Evolutionary conservation across 2,888 invertebrate species (phyloP).

Genomic region (Amphipoea lucens): DNA sequence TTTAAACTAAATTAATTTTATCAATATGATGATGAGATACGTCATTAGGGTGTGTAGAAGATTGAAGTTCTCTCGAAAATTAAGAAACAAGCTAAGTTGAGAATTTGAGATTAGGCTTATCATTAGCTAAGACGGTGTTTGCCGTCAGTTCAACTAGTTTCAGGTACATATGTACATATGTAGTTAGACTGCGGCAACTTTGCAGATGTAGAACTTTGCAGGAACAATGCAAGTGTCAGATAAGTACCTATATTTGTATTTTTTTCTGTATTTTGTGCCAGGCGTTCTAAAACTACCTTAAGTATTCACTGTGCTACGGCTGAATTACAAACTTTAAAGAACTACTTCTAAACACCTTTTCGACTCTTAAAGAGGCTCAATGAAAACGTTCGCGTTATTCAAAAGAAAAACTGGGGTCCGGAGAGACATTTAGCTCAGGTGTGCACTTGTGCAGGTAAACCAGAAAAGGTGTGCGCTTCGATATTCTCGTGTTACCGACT

Average conservation of each 20-base stretch:
- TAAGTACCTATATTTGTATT: neutral
- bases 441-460: conserved; percentile 36
- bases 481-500: neutral
- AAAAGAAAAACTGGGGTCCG: conserved; percentile 66
- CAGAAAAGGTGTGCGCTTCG: neutral
- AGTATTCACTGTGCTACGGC: neutral
- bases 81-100: conserved; percentile 23
- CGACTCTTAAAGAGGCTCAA: conserved; percentile 32
- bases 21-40: neutral
- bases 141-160: conserved; percentile 20
- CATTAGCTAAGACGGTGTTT: conserved; percentile 16
- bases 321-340: conserved; percentile 13
- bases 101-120: conserved; percentile 34
- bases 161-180: conserved; percentile 7
- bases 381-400: conserved; percentile 58
- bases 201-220: conserved; percentile 32
- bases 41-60: conserved; percentile 13
- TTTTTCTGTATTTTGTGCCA: neutral
- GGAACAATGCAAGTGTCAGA: conserved; percentile 8
- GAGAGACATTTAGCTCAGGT: conserved; percentile 61
- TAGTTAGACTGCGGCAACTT: conserved; percentile 38
- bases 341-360: conserved; percentile 45
- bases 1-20: neutral
- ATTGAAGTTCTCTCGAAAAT: conserved; percentile 27
- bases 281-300: neutral